phyloP scores from a whole-genome alignment of 2,888 invertebrate genomes.

The Tortrix viridana region DNA sequence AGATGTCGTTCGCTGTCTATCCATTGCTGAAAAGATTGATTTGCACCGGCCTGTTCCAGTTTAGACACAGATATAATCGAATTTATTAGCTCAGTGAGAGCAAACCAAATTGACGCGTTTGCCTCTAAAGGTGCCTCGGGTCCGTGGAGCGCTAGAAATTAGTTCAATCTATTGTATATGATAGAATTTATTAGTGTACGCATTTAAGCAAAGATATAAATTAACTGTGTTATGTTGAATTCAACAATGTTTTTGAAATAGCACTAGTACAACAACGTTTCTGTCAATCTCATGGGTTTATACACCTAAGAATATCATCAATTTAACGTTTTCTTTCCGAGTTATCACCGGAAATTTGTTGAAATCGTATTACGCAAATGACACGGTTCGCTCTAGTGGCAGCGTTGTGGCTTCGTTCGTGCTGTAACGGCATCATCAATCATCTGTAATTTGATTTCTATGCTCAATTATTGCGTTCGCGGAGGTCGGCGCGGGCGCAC shows the following conservation, averaged over 20 bases:
- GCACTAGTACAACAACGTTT: background rate
- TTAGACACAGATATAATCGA: constrained; percentile 44
- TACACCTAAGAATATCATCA: background rate
- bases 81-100: constrained; percentile 46
- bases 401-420: constrained; percentile 78
- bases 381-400: constrained; percentile 70
- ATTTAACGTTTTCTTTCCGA: constrained; percentile 40
- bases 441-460: constrained; percentile 84
- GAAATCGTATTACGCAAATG: constrained; percentile 78
- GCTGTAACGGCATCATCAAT: constrained; percentile 83
- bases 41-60: constrained; percentile 48
- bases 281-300: background rate
- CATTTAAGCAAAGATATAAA: too few relatives aligned
- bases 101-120: constrained; percentile 38
- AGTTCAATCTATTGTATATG: constrained; percentile 9
- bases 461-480: constrained; percentile 83
- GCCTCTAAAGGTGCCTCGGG: constrained; percentile 5
- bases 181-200: too few relatives aligned
- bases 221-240: too few relatives aligned
- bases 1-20: constrained; percentile 52
- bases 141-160: constrained; percentile 16
- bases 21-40: constrained; percentile 52
- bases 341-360: constrained; percentile 57
- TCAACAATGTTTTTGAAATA: background rate
- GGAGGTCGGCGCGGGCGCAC: constrained; percentile 73